Percentiles rank a stretch among this genome's conserved stretches.
Conservation (phyloP, 2,797 vertebrate genomes). For the Odontamblyopus rebecca region DNA sequence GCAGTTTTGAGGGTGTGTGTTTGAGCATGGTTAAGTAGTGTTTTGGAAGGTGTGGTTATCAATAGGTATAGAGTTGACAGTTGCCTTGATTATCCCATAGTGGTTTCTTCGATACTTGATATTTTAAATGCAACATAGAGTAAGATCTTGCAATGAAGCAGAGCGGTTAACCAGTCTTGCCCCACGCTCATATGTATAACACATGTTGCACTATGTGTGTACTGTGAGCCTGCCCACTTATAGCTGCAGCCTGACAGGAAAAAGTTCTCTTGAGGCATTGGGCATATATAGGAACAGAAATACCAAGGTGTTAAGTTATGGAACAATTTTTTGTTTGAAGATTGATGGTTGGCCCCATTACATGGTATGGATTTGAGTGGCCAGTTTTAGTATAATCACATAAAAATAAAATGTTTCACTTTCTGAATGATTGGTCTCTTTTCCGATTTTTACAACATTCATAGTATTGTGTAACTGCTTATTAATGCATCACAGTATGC, state of each 20-base stretch:
- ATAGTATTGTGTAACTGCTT: background rate
- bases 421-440: background rate
- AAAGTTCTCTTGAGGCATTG: slow-evolving; percentile 2
- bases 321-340: slow-evolving; percentile 5
- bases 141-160: slow-evolving; percentile 13
- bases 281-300: slow-evolving; percentile 8
- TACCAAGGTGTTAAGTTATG: background rate
- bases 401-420: background rate
- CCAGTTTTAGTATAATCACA: background rate
- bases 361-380: background rate
- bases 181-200: slow-evolving; percentile 28
- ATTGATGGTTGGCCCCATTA: background rate
- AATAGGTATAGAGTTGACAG: slow-evolving; percentile 22
- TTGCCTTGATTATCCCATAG: slow-evolving; percentile 12
- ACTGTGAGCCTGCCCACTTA: slow-evolving; percentile 9
- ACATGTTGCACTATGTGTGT: slow-evolving; percentile 35
- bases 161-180: slow-evolving; percentile 21
- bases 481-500: background rate
- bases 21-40: slow-evolving; percentile 11
- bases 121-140: slow-evolving; percentile 10
- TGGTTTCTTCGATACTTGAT: slow-evolving; percentile 25
- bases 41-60: slow-evolving; percentile 25
- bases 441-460: background rate
- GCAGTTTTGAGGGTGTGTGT: slow-evolving; percentile 22
- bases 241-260: slow-evolving; percentile 16